Evolutionary conservation across 2,113 vertebrate species (phyloP).

Genomic region (Piprites chloris): DNA sequence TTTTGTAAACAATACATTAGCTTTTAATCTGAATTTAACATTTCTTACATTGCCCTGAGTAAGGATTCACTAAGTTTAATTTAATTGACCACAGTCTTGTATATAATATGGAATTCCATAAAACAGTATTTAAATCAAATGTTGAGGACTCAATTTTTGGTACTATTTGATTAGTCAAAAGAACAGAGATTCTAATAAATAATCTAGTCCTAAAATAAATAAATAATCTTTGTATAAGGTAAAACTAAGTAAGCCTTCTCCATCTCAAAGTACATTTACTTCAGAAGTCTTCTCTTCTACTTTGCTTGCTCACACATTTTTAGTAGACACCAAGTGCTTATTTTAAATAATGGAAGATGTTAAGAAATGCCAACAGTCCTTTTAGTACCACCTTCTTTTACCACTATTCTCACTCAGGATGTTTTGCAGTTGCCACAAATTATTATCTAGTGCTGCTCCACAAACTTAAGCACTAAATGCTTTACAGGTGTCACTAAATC

Average conservation of each 20-base stretch:
- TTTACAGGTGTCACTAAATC: background rate
- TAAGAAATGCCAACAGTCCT: background rate
- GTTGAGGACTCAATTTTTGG: background rate
- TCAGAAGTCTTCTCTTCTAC: background rate
- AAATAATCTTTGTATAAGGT: background rate
- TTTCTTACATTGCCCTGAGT: background rate
- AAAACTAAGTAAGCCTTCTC: background rate
- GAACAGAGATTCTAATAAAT: background rate
- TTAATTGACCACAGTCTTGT: background rate
- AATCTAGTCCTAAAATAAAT: background rate
- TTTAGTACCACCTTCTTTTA: background rate
- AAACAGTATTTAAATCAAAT: background rate
- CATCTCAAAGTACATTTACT: background rate
- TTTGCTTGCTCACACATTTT: background rate
- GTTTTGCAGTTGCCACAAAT: background rate
- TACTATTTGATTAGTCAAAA: background rate
- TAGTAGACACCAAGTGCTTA: background rate
- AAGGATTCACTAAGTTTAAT: background rate
- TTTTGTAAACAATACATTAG: background rate
- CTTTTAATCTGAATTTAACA: background rate
- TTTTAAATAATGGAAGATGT: background rate
- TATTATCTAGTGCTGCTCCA: background rate
- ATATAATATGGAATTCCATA: background rate
- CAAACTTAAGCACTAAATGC: background rate
- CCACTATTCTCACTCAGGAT: background rate